Conservation (phyloP, 1,140 invertebrate species). For the Leptinotarsa defecta region DNA sequence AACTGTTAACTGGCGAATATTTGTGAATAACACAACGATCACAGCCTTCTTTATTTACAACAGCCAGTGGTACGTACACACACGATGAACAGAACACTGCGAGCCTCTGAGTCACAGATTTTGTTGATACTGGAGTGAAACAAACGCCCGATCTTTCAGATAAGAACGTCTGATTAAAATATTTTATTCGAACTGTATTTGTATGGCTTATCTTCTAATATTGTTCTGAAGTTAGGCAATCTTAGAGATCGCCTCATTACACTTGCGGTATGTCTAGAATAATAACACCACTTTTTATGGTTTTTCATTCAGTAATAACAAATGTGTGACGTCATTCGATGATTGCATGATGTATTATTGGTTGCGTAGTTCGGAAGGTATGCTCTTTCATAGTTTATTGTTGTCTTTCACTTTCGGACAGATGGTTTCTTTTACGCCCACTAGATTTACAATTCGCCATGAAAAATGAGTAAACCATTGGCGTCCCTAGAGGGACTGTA, state of each 20-base stretch:
- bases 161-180: not conserved
- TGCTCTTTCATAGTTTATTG: not conserved
- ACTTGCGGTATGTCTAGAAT: too few species aligned
- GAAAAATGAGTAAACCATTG: too few species aligned
- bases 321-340: not conserved
- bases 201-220: too few species aligned
- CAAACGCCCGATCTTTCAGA: not conserved
- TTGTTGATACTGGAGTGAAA: not conserved
- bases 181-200: not conserved
- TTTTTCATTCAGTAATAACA: not conserved
- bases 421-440: not conserved
- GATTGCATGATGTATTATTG: constrained; percentile 2
- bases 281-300: too few species aligned
- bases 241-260: not conserved
- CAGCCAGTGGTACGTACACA: not conserved
- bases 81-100: not conserved
- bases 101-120: not conserved
- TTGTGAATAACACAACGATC: not conserved
- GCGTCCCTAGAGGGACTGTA: too few species aligned
- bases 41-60: not conserved
- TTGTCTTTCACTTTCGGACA: not conserved
- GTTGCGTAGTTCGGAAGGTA: not conserved
- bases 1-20: too few species aligned
- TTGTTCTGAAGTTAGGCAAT: not conserved
- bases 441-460: not conserved